These are phyloP conservation scores for Hypomecis atomaria DNA, from an alignment of 2,888 invertebrate genomes.

Conservation along the genomic window DNA sequence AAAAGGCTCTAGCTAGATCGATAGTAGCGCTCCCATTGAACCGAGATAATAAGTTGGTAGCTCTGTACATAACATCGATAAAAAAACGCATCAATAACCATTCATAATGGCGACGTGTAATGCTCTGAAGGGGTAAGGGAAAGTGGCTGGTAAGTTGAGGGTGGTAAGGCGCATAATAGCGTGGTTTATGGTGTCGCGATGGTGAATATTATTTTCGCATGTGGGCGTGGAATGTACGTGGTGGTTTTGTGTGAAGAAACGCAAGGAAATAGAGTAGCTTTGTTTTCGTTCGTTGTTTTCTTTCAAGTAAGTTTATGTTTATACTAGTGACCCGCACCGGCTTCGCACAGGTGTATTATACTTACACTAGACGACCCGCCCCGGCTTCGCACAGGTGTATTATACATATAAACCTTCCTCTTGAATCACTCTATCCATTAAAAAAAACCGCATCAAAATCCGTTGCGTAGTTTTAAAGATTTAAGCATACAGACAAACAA, in stretches of 20 bases:
- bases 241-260: constrained; percentile 10
- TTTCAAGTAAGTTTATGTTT: too few species aligned
- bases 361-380: too few species aligned
- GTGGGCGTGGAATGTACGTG: constrained; percentile 42
- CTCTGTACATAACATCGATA: constrained; percentile 41
- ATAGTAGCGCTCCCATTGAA: background rate
- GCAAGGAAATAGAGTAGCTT: background rate
- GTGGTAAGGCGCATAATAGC: constrained; percentile 48
- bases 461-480: too few species aligned
- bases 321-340: too few species aligned
- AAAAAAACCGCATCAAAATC: too few species aligned
- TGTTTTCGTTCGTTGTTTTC: too few species aligned
- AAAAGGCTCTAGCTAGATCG: too few species aligned
- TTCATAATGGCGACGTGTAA: constrained; percentile 47
- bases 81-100: constrained; percentile 54
- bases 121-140: constrained; percentile 36
- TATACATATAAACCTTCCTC: too few species aligned
- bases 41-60: background rate
- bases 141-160: constrained; percentile 38
- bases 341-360: too few species aligned
- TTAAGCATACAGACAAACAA: too few species aligned
- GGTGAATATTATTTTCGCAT: constrained; percentile 53
- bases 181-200: constrained; percentile 44
- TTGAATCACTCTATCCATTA: too few species aligned
- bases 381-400: too few species aligned